phyloP scores from a whole-genome alignment of 2,113 vertebrate species.

The Calidris pygmaea region DNA sequence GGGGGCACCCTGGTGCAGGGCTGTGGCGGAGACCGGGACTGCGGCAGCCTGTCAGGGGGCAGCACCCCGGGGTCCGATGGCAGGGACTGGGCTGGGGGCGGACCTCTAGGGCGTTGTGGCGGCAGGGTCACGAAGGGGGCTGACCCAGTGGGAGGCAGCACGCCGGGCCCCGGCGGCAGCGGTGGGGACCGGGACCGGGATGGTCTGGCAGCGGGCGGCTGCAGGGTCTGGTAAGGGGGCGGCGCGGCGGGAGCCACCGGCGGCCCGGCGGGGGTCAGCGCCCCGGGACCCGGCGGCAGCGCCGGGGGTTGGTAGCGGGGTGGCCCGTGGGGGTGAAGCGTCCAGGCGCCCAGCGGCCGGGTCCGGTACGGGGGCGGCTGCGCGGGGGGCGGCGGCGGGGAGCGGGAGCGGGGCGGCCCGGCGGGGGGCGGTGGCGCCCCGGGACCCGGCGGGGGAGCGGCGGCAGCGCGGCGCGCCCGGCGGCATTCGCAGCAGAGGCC shows the following conservation, averaged over 20 bases:
- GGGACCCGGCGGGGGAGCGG: too few species aligned
- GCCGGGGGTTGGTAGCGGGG: background rate
- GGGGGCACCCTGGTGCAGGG: background rate
- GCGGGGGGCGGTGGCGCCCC: too few species aligned
- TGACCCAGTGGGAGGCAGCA: background rate
- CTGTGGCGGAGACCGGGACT: background rate
- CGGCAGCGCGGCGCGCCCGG: background rate
- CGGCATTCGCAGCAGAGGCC: background rate
- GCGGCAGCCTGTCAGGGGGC: background rate
- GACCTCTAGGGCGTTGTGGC: background rate
- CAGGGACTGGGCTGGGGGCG: background rate
- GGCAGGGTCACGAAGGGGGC: background rate
- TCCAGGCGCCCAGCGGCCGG: background rate
- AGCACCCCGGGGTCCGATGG: background rate
- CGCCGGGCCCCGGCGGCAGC: background rate
- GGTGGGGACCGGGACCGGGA: background rate
- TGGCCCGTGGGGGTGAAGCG: background rate
- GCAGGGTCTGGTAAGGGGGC: background rate
- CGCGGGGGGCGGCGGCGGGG: too few species aligned
- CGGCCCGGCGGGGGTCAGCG: background rate
- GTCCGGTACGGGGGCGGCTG: background rate
- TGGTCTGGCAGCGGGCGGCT: background rate
- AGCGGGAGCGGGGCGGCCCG: too few species aligned
- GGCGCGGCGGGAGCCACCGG: background rate
- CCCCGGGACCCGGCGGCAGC: background rate